Evolutionary conservation across 2,888 invertebrate species (phyloP), one percentile per base, ranked within the genome.

Genomic region (Chaetoderma sp.): DNA sequence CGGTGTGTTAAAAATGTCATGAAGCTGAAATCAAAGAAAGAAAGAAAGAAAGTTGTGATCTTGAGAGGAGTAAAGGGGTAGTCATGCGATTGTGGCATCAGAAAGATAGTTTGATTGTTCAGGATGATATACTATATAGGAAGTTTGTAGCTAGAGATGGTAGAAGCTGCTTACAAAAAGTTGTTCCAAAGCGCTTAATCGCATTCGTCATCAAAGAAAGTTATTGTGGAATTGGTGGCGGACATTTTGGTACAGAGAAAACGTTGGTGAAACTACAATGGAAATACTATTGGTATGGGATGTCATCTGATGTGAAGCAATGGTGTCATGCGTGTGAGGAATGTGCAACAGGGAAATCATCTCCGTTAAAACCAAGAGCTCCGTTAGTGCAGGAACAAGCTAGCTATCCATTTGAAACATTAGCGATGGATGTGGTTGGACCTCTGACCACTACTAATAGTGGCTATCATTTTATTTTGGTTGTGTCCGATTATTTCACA

Each of bases 401-500:
- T 13, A 55, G 55, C n/a, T 30, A 18, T 5, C 63, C 58, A n/a
- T 18, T 59, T 23, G 64, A 65, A 49, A 33, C 63, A 30, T 32
- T 68, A 13, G 49, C 60, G 3, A 25, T 60, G 28, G 63, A 71
- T 42, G 49, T 66, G 10, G n/a, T 67, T n/a, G 68, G 60, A 27
- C 63, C 66, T 21, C 54, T 60, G 16, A 57, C 56, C 16, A 28
- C 42, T 30, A 63, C 60, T 21, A 28, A 32, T 27, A 42, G 42
- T 44, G 58, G 65, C 18, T 54, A 45, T 21, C 32, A 28, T 25
- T 70, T 63, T 47, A n/a, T 70, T n/a, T 30, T 68, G 28, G 65
- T 68, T 13, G 55, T 66, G 4, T 55, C 50, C 16, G 65, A 68
- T 45, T 66, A 68, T 56, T 70, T 71, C 56, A 63, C 68, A 4